Conservation (phyloP, 2,797 vertebrate species). For the Scomberomorus guttatus region DNA sequence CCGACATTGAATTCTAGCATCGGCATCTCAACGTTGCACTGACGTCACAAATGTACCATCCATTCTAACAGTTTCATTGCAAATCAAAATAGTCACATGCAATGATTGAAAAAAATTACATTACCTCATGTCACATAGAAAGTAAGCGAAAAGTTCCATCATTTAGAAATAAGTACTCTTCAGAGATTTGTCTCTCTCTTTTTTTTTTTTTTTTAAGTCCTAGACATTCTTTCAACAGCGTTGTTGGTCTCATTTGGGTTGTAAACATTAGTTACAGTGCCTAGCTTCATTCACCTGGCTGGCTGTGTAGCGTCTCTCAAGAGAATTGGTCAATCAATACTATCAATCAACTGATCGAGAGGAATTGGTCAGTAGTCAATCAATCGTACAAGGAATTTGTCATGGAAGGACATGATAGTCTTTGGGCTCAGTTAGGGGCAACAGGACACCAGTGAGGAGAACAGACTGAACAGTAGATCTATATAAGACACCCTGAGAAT, state of each 20-base stretch:
- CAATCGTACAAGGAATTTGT: slow-evolving; percentile 68
- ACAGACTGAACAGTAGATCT: slow-evolving; percentile 83
- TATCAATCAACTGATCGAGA: slow-evolving; percentile 79
- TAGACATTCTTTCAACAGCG: slow-evolving; percentile 89
- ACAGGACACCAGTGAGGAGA: slow-evolving; percentile 81
- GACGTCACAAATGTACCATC: slow-evolving; percentile 87
- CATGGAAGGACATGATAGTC: slow-evolving; percentile 78
- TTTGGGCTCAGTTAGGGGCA: slow-evolving; percentile 86
- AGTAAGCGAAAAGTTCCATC: slow-evolving; percentile 84
- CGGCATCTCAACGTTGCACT: slow-evolving; percentile 82
- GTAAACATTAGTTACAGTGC: slow-evolving; percentile 87
- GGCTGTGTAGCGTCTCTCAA: slow-evolving; percentile 78
- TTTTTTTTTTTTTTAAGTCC: slow-evolving; percentile 72
- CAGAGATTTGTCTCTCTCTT: slow-evolving; percentile 77
- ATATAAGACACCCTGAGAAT: slow-evolving; percentile 88
- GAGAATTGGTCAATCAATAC: slow-evolving; percentile 79
- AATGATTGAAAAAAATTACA: slow-evolving; percentile 88
- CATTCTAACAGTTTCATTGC: slow-evolving; percentile 88
- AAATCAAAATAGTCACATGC: slow-evolving; percentile 88
- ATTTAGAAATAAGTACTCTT: slow-evolving; percentile 85
- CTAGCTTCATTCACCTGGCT: slow-evolving; percentile 79
- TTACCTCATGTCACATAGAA: slow-evolving; percentile 88
- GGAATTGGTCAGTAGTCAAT: slow-evolving; percentile 81
- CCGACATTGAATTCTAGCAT: slow-evolving; percentile 79
- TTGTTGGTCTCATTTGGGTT: slow-evolving; percentile 89